Evolutionary conservation across 2,888 invertebrate genomes (phyloP), one percentile per base, ranked within the genome.

Genomic region (Dryococelus australis): DNA sequence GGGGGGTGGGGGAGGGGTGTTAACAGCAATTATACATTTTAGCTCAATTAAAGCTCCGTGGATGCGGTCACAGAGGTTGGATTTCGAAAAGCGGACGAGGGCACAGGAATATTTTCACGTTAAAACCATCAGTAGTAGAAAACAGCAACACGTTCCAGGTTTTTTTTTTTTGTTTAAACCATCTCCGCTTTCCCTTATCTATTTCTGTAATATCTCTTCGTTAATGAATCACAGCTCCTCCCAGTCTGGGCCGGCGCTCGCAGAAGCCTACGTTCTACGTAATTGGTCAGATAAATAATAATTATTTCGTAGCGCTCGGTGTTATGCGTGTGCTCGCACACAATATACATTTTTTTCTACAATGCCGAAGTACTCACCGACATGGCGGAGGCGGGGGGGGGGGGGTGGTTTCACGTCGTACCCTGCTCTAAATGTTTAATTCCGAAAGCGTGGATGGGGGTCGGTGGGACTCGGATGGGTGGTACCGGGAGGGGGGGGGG

Each of bases 371-470:
- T 47, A 16, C 16, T 47, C 65, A 8, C 20, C 65, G 65, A 24
- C 65, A 8, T 47, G 65, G 65, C 24, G n/a, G 8, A n/a, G n/a
- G n/a, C n/a, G n/a, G n/a, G n/a, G n/a, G n/a, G n/a, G n/a, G n/a
- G n/a, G n/a, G 65, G 65, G 47, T 6, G 47, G 6, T 47, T 47
- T 65, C 65, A 16, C 65, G 65, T 65, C 20, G 65, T 24, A 24
- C 65, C 65, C 65, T 83, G 28, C 27, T 83, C 35, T 83, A 28
- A 83, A 83, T 83, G 83, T 83, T 83, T 83, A 83, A 83, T 28
- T 83, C 43, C 65, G 4, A 20, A 16, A 28, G 83, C 83, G 28
- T 12, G 83, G 43, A 43, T 16, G 43, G 16, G 83, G n/a, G 83
- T 13, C 27, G 28, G 13, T 4, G 27, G 8, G 81, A 81, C 13